Base-by-base conservation (phyloP, 2,888 invertebrate genomes). In the Griposia aprilina region DNA sequence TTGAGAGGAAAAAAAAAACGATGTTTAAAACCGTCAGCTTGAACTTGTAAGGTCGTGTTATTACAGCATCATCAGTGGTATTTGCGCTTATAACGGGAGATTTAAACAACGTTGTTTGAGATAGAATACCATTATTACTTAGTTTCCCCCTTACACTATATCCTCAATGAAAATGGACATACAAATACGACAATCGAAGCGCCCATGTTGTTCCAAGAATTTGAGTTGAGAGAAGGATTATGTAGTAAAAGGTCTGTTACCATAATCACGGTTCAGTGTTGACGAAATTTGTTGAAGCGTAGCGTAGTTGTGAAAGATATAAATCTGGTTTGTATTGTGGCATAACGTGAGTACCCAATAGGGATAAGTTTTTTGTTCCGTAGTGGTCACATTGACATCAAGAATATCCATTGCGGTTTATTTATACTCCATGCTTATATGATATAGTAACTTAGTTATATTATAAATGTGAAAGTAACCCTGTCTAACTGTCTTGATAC, bases 1-100 rank as follows among this genome's bases (percentile, higher is more conserved):
- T n/a, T 36, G 1, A 26, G 2, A 23, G 20, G 0, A 6, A 41
- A 48, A 7, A 8, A 1, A 48, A 11, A 26, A 0, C 5, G 0
- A 1, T 26, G 45, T 45, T 66, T 17, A 3, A 66, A 66, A 17
- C 17, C 17, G 5, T 10, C 26, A 17, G 17, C 17, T 26, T 45
- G n/a, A 66, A 20, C 2, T 48, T 26, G 7, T 26, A 7, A 20
- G 20, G 11, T 26, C 20, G 23, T 48, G 20, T 45, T 66, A 11
- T 66, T 45, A 17, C 23, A 60, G 26, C 26, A 59, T 17, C 8
- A 41, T 41, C 63, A 65, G 36, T 36, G 4, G 30, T 8, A 3
- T 30, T 17, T 60, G 30, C 26, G 15, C 2, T 17, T 59, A 17
- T 59, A 26, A 17, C 17, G 59, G 2, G 15, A 15, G 30, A 36